Percentiles rank a stretch among this genome's conserved stretches.
phyloP scores from a whole-genome alignment of 2,888 invertebrate genomes.

The Scelioninae gen. 2 region DNA sequence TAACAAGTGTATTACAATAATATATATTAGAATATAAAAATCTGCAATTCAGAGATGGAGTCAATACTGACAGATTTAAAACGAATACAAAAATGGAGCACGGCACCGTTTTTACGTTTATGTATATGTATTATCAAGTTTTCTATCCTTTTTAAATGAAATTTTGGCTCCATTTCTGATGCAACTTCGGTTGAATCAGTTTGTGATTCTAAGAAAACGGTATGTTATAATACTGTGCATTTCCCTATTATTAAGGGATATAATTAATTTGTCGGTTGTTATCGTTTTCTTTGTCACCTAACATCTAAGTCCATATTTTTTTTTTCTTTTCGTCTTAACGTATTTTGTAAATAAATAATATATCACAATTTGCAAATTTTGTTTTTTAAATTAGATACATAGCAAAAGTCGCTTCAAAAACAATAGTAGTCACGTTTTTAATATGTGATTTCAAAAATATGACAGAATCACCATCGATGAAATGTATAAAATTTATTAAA shows the following conservation, averaged over 20 bases:
- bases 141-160: neutral
- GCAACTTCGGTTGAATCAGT: constrained; percentile 37
- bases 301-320: constrained; percentile 15
- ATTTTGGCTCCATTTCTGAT: constrained; percentile 46
- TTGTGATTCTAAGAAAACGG: constrained; percentile 50
- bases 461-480: constrained; percentile 38
- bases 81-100: neutral
- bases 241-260: constrained; percentile 32
- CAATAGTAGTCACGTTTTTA: constrained; percentile 25
- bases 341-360: constrained; percentile 50
- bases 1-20: constrained; percentile 53
- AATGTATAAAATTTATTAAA: constrained; percentile 48
- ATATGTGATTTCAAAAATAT: constrained; percentile 49
- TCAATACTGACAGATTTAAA: constrained; percentile 21
- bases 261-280: constrained; percentile 21
- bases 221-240: constrained; percentile 58
- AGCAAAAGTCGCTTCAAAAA: constrained; percentile 32
- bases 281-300: constrained; percentile 28
- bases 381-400: constrained; percentile 28
- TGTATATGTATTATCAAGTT: neutral
- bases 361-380: constrained; percentile 55
- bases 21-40: constrained; percentile 56
- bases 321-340: constrained; percentile 8
- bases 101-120: neutral
- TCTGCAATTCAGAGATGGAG: constrained; percentile 42